Conservation (phyloP, 1,140 invertebrate genomes). For the Teleogryllus occipitalis region DNA sequence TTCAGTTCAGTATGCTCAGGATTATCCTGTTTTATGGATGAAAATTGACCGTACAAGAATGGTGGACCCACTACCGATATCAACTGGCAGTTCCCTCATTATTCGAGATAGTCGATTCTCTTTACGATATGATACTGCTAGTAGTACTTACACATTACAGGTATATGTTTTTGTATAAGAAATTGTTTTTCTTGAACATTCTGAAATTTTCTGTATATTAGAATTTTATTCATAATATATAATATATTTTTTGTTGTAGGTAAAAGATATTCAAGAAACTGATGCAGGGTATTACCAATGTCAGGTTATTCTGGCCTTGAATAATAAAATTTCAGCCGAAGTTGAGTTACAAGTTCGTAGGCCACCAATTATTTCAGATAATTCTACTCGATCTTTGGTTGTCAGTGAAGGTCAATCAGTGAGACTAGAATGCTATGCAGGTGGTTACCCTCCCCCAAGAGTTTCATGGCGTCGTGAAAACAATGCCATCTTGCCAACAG, state of each 20-base stretch:
- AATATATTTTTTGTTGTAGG: slow-evolving; percentile 40
- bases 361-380: slow-evolving; percentile 85
- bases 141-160: slow-evolving; percentile 71
- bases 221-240: background rate
- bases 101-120: slow-evolving; percentile 79
- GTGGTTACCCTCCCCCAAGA: slow-evolving; percentile 69
- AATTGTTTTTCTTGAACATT: background rate
- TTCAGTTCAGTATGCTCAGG: slow-evolving; percentile 79
- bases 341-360: slow-evolving; percentile 75
- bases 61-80: slow-evolving; percentile 59
- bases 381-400: slow-evolving; percentile 78
- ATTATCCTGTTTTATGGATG: slow-evolving; percentile 79
- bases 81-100: slow-evolving; percentile 69
- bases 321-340: slow-evolving; percentile 69
- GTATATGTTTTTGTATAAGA: slow-evolving; percentile 36
- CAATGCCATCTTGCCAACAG: slow-evolving; percentile 83
- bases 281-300: slow-evolving; percentile 84
- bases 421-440: slow-evolving; percentile 78
- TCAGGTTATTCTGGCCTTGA: slow-evolving; percentile 70
- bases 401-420: slow-evolving; percentile 72
- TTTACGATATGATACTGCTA: slow-evolving; percentile 66
- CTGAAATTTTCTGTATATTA: background rate
- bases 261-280: slow-evolving; percentile 92
- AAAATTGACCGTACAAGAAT: slow-evolving; percentile 48
- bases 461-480: slow-evolving; percentile 89